Evolutionary conservation across 2,797 vertebrate species (phyloP), one percentile per base, ranked within the genome.

Genomic region (Okamejei kenojei): DNA sequence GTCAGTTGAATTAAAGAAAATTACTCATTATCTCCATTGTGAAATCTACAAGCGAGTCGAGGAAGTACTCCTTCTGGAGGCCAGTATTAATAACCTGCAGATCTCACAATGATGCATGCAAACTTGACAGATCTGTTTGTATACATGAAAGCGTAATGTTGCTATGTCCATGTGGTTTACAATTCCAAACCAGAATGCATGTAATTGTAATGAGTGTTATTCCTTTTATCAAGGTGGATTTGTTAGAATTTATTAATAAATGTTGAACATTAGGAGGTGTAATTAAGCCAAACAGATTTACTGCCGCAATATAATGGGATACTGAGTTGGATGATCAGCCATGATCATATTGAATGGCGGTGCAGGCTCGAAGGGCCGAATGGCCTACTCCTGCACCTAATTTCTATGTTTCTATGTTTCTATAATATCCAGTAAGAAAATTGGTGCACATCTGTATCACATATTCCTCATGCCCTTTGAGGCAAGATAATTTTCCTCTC

Each of bases 1-100:
- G 29, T 86, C 54, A n/a, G 45, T n/a, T 63, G 61, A 35, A 35
- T 88, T 68, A 88, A 65, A 7, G 84, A 88, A 88, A 88, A 88
- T 68, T 88, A 63, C n/a, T 88, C n/a, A 88, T 68, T 88, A 86
- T 1, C 13, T 86, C 58, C 7, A 65, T 26, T 65, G 84, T 68
- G 61, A 65, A 88, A 88, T 68, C 65, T 23, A 13, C 65, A 63
- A 88, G 35, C 84, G 63, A 35, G 7, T 63, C 6, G 29, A n/a
- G 8, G 58, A 86, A 6, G 29, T n/a, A 63, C n/a, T 86, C 7
- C 65, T 86, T 88, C 32, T 35, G 84, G 17, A 88, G 6, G n/a
- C 1, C 32, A 35, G 21, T n/a, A 88, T 68, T 88, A 88, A 65
- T 58, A 17, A 7, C 11, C 26, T 65, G 29, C 82, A 86, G 82